A percentile compares a stretch with the other conserved stretches of the same genome.
Conservation (phyloP, 2,888 invertebrate species). For the Trissolcus brochymenae region DNA sequence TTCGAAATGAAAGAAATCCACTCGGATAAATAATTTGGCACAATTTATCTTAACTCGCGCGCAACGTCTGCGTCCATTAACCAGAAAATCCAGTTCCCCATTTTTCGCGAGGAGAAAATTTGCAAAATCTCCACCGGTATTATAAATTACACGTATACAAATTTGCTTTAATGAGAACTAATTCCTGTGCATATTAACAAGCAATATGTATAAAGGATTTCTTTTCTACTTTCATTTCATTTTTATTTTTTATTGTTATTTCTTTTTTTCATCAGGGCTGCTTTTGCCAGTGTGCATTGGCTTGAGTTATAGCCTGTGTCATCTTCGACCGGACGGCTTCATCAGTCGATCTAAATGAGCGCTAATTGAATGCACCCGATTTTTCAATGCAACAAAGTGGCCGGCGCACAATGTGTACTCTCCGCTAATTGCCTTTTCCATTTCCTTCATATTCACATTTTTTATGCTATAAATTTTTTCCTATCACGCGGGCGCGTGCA, state of each 20-base stretch:
- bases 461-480: conserved; percentile 39
- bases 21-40: too few relatives aligned
- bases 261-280: too few relatives aligned
- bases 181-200: conserved; percentile 37
- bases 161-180: conserved; percentile 38
- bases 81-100: conserved; percentile 25
- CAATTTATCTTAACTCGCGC: background rate
- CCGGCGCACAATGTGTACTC: background rate
- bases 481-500: conserved; percentile 15
- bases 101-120: conserved; percentile 16
- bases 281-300: too few relatives aligned
- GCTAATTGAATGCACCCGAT: conserved; percentile 25
- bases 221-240: too few relatives aligned
- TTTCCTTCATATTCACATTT: conserved; percentile 39
- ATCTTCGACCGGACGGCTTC: conserved; percentile 4
- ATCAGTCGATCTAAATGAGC: conserved; percentile 28
- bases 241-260: too few relatives aligned
- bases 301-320: too few relatives aligned
- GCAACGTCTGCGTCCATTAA: background rate
- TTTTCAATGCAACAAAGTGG: conserved; percentile 21
- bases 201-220: conserved; percentile 19
- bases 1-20: background rate
- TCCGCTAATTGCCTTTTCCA: conserved; percentile 38
- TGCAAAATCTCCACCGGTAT: conserved; percentile 15
- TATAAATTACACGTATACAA: conserved; percentile 37